Conservation (phyloP, 2,113 vertebrate species). For the Lanius ludovicianus region DNA sequence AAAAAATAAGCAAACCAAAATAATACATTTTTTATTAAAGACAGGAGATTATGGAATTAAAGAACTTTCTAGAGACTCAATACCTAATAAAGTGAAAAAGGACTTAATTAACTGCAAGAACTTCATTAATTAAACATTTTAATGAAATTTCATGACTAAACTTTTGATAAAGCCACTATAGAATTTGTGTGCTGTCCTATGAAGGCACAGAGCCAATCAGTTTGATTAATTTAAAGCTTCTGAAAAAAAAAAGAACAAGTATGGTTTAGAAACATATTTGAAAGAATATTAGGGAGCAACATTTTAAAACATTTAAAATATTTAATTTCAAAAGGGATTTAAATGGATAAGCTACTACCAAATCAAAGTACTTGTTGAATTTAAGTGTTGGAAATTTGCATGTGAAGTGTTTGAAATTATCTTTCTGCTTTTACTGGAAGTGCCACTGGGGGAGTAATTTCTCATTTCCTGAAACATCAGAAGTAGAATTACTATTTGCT, state of each 20-base stretch:
- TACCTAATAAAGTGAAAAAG: neutral
- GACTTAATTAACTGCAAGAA: neutral
- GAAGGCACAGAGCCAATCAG: neutral
- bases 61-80: neutral
- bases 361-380: slow-evolving; percentile 33
- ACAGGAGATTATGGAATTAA: neutral
- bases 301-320: slow-evolving; percentile 4
- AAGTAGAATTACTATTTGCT: slow-evolving; percentile 31
- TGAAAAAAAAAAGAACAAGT: neutral
- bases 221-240: neutral
- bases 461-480: slow-evolving; percentile 50
- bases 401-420: slow-evolving; percentile 33
- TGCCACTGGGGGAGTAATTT: neutral
- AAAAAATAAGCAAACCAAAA: neutral
- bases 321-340: slow-evolving; percentile 23
- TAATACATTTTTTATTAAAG: neutral
- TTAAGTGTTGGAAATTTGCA: slow-evolving; percentile 26
- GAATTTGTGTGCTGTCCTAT: neutral
- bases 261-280: slow-evolving; percentile 5
- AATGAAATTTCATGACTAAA: neutral
- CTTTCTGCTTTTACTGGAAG: slow-evolving; percentile 21
- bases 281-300: neutral
- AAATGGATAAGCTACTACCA: neutral
- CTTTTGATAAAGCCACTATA: neutral
- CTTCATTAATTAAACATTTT: neutral